Percentiles rank a stretch among this genome's conserved stretches.
phyloP scores from a whole-genome alignment of 2,113 vertebrate genomes.

The Coturnix japonica region DNA sequence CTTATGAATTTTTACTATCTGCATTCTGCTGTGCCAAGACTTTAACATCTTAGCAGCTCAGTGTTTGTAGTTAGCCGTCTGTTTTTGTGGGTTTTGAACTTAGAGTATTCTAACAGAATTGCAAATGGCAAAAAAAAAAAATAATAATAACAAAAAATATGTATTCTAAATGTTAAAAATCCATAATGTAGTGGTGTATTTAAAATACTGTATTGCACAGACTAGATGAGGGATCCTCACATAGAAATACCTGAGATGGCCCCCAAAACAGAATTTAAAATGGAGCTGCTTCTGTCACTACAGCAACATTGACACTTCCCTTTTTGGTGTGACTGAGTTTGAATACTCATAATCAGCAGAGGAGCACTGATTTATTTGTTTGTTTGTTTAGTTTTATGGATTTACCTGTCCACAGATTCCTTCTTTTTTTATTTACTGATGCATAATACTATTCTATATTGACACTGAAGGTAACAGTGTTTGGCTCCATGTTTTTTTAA shows the following conservation, averaged over 20 bases:
- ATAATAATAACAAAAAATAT: background rate
- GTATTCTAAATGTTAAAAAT: background rate
- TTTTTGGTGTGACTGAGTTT: conserved; percentile 3
- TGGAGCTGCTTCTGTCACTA: background rate
- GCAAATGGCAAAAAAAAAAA: background rate
- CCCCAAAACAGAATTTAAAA: background rate
- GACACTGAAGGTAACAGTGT: background rate
- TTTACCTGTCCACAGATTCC: conserved; percentile 22
- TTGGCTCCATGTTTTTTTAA: background rate
- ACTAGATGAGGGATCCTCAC: background rate
- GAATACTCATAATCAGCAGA: conserved; percentile 10
- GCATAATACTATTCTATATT: background rate
- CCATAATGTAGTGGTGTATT: background rate
- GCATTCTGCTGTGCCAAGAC: background rate
- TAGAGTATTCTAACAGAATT: background rate
- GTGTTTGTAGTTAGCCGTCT: background rate
- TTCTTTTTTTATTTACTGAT: background rate
- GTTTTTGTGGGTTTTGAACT: background rate
- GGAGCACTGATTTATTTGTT: background rate
- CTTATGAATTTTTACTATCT: background rate
- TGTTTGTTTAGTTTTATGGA: background rate
- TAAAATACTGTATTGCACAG: background rate
- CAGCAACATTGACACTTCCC: conserved; percentile 22
- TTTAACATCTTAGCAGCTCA: background rate
- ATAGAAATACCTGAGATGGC: rapidly evolving